Percentiles rank a stretch among this genome's conserved stretches.
phyloP scores from a whole-genome alignment of 2,113 vertebrate species.

The Leucoraja erinaceus region DNA sequence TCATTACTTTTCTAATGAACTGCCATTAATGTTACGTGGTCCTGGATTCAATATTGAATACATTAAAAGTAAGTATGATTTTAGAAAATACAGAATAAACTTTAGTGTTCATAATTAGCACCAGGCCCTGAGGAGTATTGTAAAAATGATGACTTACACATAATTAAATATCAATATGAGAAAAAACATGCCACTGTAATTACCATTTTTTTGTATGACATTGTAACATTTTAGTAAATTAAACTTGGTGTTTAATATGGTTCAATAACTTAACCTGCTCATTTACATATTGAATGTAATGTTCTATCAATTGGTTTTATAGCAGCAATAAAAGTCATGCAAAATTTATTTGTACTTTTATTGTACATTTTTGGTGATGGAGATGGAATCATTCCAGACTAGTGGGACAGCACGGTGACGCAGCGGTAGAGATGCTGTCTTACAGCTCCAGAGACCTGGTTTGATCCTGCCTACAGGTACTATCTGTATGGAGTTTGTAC shows the following conservation, averaged over 20 bases:
- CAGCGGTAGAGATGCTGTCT: no score
- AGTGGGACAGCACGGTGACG: no score
- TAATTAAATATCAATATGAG: conserved; percentile 5
- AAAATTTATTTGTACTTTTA: conserved; percentile 41
- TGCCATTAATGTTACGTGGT: neutral
- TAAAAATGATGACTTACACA: conserved; percentile 14
- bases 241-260: conserved; percentile 59
- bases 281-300: conserved; percentile 62
- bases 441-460: no score
- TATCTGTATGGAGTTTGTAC: no score
- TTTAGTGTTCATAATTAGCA: conserved; percentile 16
- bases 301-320: conserved; percentile 60
- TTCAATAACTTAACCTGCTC: conserved; percentile 56
- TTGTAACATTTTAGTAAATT: conserved; percentile 57
- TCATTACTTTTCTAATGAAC: neutral
- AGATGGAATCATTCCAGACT: neutral
- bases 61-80: neutral
- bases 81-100: neutral
- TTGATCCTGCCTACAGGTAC: no score
- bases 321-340: conserved; percentile 58
- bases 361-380: neutral
- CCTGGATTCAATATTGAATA: neutral
- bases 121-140: conserved; percentile 15
- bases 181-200: conserved; percentile 39
- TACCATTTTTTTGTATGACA: conserved; percentile 56